phyloP scores from a whole-genome alignment of 2,113 vertebrate genomes.

The Numenius arquata region DNA sequence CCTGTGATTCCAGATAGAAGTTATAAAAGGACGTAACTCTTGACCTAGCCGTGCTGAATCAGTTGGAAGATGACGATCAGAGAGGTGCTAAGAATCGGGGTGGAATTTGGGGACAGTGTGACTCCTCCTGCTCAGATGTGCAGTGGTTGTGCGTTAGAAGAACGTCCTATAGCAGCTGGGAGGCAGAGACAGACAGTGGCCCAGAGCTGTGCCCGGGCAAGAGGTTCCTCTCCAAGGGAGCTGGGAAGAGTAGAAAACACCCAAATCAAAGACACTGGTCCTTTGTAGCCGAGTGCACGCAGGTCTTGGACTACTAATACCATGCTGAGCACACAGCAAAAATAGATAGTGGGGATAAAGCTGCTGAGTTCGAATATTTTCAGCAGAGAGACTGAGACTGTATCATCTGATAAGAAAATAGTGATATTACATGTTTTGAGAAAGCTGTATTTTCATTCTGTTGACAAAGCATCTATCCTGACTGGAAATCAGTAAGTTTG shows the following conservation, averaged over 20 bases:
- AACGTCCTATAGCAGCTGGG: not conserved
- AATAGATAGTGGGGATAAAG: not conserved
- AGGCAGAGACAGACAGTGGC: not conserved
- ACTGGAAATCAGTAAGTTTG: not conserved
- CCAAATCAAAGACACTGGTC: not conserved
- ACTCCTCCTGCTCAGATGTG: not conserved
- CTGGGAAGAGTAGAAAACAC: not conserved
- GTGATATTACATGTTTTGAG: not conserved
- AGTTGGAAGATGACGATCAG: not conserved
- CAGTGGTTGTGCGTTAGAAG: not conserved
- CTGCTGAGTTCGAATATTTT: not conserved
- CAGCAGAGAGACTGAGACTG: not conserved
- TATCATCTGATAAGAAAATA: not conserved
- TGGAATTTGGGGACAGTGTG: not conserved
- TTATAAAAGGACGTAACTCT: not conserved
- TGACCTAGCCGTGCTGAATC: not conserved
- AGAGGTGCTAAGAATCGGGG: not conserved
- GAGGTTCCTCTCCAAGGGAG: not conserved
- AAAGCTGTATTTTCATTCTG: not conserved
- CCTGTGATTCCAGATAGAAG: not conserved
- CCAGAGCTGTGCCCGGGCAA: not conserved
- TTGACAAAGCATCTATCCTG: not conserved
- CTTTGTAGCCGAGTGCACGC: not conserved
- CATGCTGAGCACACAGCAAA: not conserved
- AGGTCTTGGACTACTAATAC: not conserved